A percentile compares a stretch with the other conserved stretches of the same genome.
Conservation (phyloP, 1,140 invertebrate genomes). For the Scaptomyza montana region DNA sequence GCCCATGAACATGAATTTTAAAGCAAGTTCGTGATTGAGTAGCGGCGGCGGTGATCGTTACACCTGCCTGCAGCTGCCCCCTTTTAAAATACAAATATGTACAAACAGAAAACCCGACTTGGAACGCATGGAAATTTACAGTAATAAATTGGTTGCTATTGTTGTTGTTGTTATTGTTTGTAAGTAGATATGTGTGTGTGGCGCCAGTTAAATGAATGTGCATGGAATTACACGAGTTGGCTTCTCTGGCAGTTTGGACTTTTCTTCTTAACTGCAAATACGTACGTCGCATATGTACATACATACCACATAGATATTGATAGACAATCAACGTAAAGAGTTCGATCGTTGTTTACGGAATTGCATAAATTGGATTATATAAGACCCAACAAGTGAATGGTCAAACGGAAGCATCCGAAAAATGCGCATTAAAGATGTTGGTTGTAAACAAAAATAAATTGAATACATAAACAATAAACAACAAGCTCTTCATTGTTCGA, state of each 20-base stretch:
- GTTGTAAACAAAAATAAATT: constrained; percentile 1
- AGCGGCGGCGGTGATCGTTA: constrained; percentile 12
- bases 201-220: constrained; percentile 75
- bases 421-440: neutral
- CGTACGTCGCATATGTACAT: neutral
- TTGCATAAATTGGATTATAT: constrained; percentile 73
- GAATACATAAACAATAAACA: too few species aligned
- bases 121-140: constrained; percentile 58
- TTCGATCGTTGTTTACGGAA: constrained; percentile 68
- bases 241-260: constrained; percentile 29
- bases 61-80: constrained; percentile 57
- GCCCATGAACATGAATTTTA: constrained; percentile 24
- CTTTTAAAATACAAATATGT: neutral
- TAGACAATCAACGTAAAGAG: constrained; percentile 35
- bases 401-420: constrained; percentile 33
- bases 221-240: constrained; percentile 48
- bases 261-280: neutral
- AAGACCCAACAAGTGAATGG: constrained; percentile 39
- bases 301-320: constrained; percentile 38
- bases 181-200: constrained; percentile 32
- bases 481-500: too few species aligned
- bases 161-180: constrained; percentile 48
- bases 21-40: constrained; percentile 42
- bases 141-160: constrained; percentile 50
- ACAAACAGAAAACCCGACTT: too few species aligned